Percentiles rank a stretch among this genome's conserved stretches.
Evolutionary conservation across 1,140 invertebrate genomes (phyloP).

Genomic region (Ruditapes philippinarum): DNA sequence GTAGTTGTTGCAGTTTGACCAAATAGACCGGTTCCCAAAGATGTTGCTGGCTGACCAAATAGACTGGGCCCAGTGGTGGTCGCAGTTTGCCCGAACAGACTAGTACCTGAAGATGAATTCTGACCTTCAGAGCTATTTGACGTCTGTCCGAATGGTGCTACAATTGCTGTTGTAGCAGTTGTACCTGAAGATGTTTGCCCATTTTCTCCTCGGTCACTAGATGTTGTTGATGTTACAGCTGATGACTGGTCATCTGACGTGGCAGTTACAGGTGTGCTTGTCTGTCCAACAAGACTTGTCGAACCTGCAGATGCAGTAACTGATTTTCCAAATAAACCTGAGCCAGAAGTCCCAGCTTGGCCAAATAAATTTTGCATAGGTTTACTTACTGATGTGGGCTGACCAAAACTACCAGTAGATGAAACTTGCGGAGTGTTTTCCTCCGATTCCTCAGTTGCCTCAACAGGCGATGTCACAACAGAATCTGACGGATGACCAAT

Average conservation of each 20-base stretch:
- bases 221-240: not conserved
- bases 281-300: not conserved
- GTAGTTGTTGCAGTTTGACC: not conserved
- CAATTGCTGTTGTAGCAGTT: constrained; percentile 9
- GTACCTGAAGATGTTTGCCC: constrained; percentile 34
- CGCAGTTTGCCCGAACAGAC: constrained; percentile 53
- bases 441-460: not conserved
- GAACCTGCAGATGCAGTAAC: not conserved
- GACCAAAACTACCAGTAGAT: constrained; percentile 42
- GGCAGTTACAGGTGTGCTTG: not conserved
- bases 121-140: not conserved
- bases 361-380: not conserved
- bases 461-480: not conserved
- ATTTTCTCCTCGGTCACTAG: constrained; percentile 26
- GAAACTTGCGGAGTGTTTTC: not conserved
- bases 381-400: constrained; percentile 16
- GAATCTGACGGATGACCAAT: constrained; percentile 17
- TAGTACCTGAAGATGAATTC: not conserved
- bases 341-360: not conserved
- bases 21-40: not conserved
- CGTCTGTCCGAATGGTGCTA: constrained; percentile 58
- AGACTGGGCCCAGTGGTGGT: constrained; percentile 34
- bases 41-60: constrained; percentile 51
- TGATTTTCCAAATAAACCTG: not conserved
- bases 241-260: constrained; percentile 25